Conservation (phyloP, 2,113 vertebrate species). For the Menidia beryllina region DNA sequence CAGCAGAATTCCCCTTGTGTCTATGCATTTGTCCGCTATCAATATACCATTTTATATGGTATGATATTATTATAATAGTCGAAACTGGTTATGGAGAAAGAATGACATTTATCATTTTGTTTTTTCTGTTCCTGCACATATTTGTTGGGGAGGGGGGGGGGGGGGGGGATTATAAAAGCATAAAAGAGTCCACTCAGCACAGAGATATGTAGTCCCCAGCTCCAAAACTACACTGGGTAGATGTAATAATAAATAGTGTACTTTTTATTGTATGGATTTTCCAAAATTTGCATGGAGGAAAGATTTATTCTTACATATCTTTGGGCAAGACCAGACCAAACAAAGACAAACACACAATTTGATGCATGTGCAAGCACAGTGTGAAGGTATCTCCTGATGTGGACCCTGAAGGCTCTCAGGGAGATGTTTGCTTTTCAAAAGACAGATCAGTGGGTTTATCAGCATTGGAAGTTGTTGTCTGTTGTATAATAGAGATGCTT, state of each 20-base stretch:
- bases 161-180: constrained; percentile 29
- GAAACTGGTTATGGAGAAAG: constrained; percentile 5
- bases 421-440: constrained; percentile 17
- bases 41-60: constrained; percentile 5
- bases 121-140: too few species aligned
- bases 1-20: constrained; percentile 50
- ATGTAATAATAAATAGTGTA: constrained; percentile 46
- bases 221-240: constrained; percentile 12
- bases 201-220: constrained; percentile 41
- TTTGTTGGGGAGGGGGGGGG: too few species aligned
- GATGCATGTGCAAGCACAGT: background rate
- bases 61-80: background rate
- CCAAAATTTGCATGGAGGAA: constrained; percentile 59
- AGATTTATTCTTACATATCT: constrained; percentile 50
- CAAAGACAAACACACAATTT: background rate
- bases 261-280: constrained; percentile 45
- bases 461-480: background rate
- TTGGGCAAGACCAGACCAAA: background rate
- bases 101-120: too few species aligned
- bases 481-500: background rate
- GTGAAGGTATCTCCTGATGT: constrained; percentile 8
- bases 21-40: constrained; percentile 62
- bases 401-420: background rate
- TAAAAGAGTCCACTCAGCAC: constrained; percentile 46
- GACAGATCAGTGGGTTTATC: constrained; percentile 17